Percentiles rank a stretch among this genome's conserved stretches.
These are phyloP conservation scores for Volucella bombylans DNA, from an alignment of 2,888 invertebrate species.

Conservation along the genomic window DNA sequence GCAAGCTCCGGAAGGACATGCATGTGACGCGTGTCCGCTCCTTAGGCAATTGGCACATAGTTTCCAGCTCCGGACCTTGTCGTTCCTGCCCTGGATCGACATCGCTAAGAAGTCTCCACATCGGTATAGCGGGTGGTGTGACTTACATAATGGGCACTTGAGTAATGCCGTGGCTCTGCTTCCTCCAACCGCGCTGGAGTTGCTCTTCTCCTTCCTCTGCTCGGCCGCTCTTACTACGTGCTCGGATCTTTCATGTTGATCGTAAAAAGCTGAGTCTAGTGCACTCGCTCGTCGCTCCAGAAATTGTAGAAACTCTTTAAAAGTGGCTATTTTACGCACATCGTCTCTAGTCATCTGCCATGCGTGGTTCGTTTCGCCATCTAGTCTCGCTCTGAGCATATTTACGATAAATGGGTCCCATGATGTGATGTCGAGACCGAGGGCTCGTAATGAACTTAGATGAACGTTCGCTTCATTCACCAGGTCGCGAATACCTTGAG, in stretches of 20 bases:
- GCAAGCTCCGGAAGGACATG: background rate
- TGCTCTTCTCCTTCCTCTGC: background rate
- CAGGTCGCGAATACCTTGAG: background rate
- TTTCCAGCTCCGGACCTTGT: constrained; percentile 5
- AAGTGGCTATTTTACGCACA: constrained; percentile 9
- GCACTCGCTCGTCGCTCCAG: constrained; percentile 14
- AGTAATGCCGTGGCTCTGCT: background rate
- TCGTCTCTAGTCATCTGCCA: constrained; percentile 31
- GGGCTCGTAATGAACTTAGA: constrained; percentile 1
- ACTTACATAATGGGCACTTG: constrained; percentile 10
- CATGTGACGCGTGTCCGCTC: background rate
- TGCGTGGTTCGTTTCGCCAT: constrained; percentile 7
- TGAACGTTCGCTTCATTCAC: constrained; percentile 17
- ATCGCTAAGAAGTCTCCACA: background rate
- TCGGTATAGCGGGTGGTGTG: background rate
- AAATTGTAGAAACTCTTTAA: constrained; percentile 13
- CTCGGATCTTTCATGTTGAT: background rate
- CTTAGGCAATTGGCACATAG: constrained; percentile 10
- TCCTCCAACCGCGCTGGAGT: background rate
- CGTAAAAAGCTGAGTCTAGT: constrained; percentile 18
- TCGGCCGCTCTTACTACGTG: background rate
- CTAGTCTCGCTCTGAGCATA: constrained; percentile 23
- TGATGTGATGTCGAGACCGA: constrained; percentile 7
- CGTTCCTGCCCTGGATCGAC: background rate
- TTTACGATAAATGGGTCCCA: constrained; percentile 28